Base-by-base conservation (phyloP, 2,888 invertebrate genomes). In the Trachelus stipa region DNA sequence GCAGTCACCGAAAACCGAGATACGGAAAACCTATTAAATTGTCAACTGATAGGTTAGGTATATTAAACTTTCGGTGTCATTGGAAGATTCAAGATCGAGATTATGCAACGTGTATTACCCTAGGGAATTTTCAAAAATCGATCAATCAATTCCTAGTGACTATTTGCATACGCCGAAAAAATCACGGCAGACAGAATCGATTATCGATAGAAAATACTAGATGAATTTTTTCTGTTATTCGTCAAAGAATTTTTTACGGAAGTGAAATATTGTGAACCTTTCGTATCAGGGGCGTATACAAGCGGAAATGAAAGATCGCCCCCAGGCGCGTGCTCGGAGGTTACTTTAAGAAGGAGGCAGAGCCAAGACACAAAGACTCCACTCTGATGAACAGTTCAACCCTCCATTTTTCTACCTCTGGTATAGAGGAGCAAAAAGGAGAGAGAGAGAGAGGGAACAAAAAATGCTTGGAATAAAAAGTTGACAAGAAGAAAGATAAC, bases 401-500 rank as follows among this genome's bases (percentile, higher is more conserved):
- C 56, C 56, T 56, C 23, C 56, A 56, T 56, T 56, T 23, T 56
- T 56, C 56, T 56, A 23, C 56, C 56, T 23, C 56, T 56, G 56
- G 56, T 23, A 56, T 15, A 56, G 23, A 23, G 9, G 23, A 56
- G 40, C 15, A 40, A 40, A 40, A 40, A 15, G 12, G 3, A 35
- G 2, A 11, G 15, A 35, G 11, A 56, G 40, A 1, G 15, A 15
- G 15, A 40, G 1, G 2, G 9, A 56, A 23, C 23, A 23, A 56
- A 68, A 37, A 35, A 37, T 12, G 31, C 37, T 76, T 71, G 15
- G 30, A 69, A 69, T 35, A 34, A 79, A 30, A 74, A 71, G 56
- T 30, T 68, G 34, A 37, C n/a, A 76, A 77, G 40, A 77, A 40
- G 33, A 40, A 77, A 35, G 31, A 31, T 77, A 68, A 74, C 34